These are phyloP conservation scores for Gasterosteus nipponicus DNA, from an alignment of 2,113 vertebrate species.

Conservation along the genomic window DNA sequence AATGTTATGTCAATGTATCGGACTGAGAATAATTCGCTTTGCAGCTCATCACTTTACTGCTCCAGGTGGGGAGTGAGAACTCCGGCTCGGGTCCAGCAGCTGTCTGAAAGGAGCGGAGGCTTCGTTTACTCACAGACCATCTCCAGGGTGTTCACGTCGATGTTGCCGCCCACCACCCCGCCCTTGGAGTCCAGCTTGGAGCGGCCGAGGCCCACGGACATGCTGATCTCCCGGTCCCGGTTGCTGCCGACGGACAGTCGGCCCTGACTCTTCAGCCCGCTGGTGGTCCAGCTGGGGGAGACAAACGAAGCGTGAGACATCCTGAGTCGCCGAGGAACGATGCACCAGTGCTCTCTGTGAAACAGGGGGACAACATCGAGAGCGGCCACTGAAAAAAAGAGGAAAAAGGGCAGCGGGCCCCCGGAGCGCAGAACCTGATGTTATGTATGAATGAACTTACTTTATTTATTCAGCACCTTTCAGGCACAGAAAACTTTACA, in stretches of 20 bases:
- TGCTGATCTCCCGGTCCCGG: slow-evolving; percentile 95
- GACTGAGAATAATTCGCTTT: neutral
- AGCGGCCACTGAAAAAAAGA: slow-evolving; percentile 11
- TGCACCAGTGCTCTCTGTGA: slow-evolving; percentile 30
- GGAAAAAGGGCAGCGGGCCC: neutral
- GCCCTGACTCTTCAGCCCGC: slow-evolving; percentile 97
- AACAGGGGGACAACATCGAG: slow-evolving; percentile 42
- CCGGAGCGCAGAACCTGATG: neutral
- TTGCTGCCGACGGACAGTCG: slow-evolving; percentile 97
- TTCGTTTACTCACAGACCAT: slow-evolving; percentile 94
- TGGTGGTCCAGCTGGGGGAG: slow-evolving; percentile 93
- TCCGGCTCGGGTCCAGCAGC: slow-evolving; percentile 27
- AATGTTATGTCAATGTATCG: no score
- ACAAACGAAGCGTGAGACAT: slow-evolving; percentile 35
- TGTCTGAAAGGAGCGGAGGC: slow-evolving; percentile 8
- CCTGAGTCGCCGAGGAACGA: slow-evolving; percentile 50
- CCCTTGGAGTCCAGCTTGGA: slow-evolving; percentile 98
- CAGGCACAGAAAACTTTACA: neutral
- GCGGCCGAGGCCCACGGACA: slow-evolving; percentile 96
- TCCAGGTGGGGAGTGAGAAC: slow-evolving; percentile 1
- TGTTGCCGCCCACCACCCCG: slow-evolving; percentile 97
- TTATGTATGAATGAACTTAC: neutral
- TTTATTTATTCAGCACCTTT: neutral
- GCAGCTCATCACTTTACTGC: neutral
- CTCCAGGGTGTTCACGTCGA: slow-evolving; percentile 97